Conservation (phyloP, 2,797 vertebrate species). For the Clarias pachynema region DNA sequence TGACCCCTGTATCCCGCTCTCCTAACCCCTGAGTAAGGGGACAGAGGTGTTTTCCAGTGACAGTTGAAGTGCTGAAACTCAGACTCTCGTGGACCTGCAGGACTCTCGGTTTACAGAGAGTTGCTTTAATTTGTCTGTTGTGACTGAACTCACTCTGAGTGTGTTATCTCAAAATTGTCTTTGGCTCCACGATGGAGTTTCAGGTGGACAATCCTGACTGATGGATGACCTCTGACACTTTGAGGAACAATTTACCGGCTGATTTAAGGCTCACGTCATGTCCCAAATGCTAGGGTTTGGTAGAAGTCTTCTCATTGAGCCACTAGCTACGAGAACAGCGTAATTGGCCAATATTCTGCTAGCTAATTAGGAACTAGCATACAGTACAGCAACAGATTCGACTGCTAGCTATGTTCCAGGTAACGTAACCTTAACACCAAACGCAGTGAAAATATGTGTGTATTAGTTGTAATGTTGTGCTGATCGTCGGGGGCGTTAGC, state of each 20-base stretch:
- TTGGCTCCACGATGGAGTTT: constrained; percentile 29
- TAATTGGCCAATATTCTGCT: background rate
- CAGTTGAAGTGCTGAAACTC: constrained; percentile 28
- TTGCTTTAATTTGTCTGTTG: constrained; percentile 20
- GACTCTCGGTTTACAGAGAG: constrained; percentile 40
- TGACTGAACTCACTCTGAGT: constrained; percentile 28
- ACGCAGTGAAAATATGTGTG: background rate
- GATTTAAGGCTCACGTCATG: background rate
- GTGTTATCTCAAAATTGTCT: constrained; percentile 31
- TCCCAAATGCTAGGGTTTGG: background rate
- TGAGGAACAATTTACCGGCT: background rate
- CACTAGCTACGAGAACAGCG: background rate
- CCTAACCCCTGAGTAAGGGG: constrained; percentile 29
- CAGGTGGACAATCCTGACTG: constrained; percentile 25
- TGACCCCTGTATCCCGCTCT: constrained; percentile 9
- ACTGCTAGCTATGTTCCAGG: background rate
- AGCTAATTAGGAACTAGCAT: background rate
- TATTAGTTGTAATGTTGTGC: background rate
- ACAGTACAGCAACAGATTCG: background rate
- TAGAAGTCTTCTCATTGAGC: background rate
- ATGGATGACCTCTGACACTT: constrained; percentile 24
- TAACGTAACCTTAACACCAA: background rate
- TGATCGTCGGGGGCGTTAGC: background rate
- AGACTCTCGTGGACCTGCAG: background rate
- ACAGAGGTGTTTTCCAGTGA: constrained; percentile 4